Evolutionary conservation across 2,113 vertebrate species (phyloP), one percentile per base, ranked within the genome.

Genomic region (Crypturellus undulatus): DNA sequence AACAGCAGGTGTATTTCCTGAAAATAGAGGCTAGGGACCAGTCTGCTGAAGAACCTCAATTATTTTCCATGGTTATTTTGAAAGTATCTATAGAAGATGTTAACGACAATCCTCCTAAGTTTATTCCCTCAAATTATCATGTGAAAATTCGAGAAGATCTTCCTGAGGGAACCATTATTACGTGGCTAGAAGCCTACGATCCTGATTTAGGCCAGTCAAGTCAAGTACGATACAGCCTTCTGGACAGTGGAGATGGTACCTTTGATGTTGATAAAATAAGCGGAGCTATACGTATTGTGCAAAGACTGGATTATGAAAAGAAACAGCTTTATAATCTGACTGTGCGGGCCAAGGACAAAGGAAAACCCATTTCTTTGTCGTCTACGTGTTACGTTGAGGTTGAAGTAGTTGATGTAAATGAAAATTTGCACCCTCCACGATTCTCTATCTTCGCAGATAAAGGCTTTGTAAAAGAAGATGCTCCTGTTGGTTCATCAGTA

Each of bases 191-290:
- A 95, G 99, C 99, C 62, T 97, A 99, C 0, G 99, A 99, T 95
- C 98, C 98, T 4, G 99, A 99, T 65, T 28, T 98, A 5, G 99
- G 99, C 26, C 98, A 98, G 32, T 98, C 99, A n/a, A 97, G 99
- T 90, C 99, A 99, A 96, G 98, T 99, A 88, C 98, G 99, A 19
- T 99, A 99, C 95, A 99, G 98, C 85, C 98, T 99, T 32, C 73
- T 98, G 73, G 99, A 99, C 90, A 98, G 96, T 2, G 99, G 98
- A 38, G 99, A 99, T 11, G 98, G 99, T 40, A 97, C 97, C 65
- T 99, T 99, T 51, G 99, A 99, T 52, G 98, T 99, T 21, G 99
- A 99, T 96, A 99, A 99, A 94, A 97, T 99, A 54, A 99, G 99
- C 11, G 99, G 99, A 32, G 99, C 99, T 0, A 81, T 99, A 69